Evolutionary conservation across 2,888 invertebrate species (phyloP), one percentile per base, ranked within the genome.

Genomic region (Drosophila kanekoi): DNA sequence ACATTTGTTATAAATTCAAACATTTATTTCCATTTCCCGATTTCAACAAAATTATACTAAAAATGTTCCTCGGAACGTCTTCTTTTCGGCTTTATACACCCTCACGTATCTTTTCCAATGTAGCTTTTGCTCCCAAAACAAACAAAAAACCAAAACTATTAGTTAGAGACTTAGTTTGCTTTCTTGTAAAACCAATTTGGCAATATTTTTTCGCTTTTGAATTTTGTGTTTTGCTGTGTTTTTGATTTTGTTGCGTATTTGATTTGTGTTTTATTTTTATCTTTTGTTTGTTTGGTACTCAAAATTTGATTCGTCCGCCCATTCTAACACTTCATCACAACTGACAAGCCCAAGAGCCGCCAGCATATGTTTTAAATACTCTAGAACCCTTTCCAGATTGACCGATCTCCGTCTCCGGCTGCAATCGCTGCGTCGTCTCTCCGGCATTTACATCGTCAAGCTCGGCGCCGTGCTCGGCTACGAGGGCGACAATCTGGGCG

Each of bases 381-480:
- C 74, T 90, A 92, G 92, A 92, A 92, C 92, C 74, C 91, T 91
- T 92, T 90, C 90, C 90, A 94, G 96, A 73, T 94, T 97, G 88
- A 96, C 95, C 62, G 96, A 97, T 91, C 94, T 98, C 44, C 94
- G 96, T 3, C 94, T 97, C 60, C 95, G 96, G 53, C 93, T 98
- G 65, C 96, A 96, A 91, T 96, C 97, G 4, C 93, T 98, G 62
- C 95, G 96, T 87, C 94, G 96, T 90, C 94, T 98, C 74, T 96
- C 97, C 35, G 95, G 95, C 70, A 95, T 97, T 87, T 97, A 97
- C 92, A 95, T 96, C 43, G 94, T 97, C 64, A 96, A 96, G 93
- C 93, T 97, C 77, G 96, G 96, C 70, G 95, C 96, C 0, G 96
- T 96, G 1, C 94, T 97, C 5, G 96, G 96, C 63, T 93, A 94